phyloP scores from a whole-genome alignment of 2,888 invertebrate species.

The Druceiella hillmani region DNA sequence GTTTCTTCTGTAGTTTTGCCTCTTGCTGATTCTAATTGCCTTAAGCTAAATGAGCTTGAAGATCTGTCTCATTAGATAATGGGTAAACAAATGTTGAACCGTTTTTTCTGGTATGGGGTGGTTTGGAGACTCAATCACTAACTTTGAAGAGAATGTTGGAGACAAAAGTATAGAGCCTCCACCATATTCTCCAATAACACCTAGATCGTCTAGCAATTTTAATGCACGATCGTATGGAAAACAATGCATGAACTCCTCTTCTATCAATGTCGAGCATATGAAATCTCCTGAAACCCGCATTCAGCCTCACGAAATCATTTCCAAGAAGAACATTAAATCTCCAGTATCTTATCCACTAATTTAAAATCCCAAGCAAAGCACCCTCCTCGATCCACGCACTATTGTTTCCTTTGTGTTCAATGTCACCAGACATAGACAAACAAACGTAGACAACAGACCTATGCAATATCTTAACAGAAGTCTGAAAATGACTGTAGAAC shows the following conservation, averaged over 20 bases:
- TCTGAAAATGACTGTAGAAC: constrained; percentile 2
- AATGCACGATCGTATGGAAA: constrained; percentile 1
- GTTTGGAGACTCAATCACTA: not conserved
- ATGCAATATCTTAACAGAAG: constrained; percentile 1
- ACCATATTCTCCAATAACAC: too few relatives aligned
- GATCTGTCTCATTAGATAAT: not conserved
- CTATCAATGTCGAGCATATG: not conserved
- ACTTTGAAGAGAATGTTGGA: too few relatives aligned
- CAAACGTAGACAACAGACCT: constrained; percentile 2
- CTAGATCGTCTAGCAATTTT: not conserved
- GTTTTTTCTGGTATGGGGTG: not conserved
- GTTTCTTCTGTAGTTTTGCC: constrained; percentile 2
- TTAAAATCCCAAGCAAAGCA: not conserved
- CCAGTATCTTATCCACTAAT: constrained; percentile 1
- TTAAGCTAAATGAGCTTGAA: constrained; percentile 1
- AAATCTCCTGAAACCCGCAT: not conserved
- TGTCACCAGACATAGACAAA: too few relatives aligned
- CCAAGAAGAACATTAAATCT: too few relatives aligned
- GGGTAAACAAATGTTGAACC: not conserved
- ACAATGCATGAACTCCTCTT: constrained; percentile 1
- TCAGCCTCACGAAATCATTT: too few relatives aligned
- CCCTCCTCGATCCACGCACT: not conserved
- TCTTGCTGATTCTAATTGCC: constrained; percentile 1
- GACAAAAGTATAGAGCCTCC: too few relatives aligned
- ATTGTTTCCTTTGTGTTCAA: not conserved